Percentiles rank a stretch among this genome's conserved stretches.
Conservation (phyloP, 2,888 invertebrate genomes). For the Imbricaverruca yamaguchii region DNA sequence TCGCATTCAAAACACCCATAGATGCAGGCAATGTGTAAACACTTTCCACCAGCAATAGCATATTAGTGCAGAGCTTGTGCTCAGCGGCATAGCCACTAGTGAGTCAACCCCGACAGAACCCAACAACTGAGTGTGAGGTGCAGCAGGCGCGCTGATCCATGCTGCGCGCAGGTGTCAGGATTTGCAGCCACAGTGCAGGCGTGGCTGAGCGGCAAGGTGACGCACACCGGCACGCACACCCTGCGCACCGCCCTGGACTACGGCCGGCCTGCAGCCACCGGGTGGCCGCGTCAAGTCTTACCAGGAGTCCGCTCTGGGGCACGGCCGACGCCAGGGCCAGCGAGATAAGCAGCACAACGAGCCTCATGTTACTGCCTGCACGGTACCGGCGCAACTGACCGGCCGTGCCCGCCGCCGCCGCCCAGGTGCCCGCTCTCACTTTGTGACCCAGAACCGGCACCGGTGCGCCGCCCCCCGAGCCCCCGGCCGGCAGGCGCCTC, state of each 20-base stretch:
- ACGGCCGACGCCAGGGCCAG: not conserved
- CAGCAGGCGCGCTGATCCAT: too few species aligned
- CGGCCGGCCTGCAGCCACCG: not conserved
- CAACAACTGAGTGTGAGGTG: too few species aligned
- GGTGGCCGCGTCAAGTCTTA: not conserved
- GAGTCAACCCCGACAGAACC: too few species aligned
- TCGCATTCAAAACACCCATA: too few species aligned
- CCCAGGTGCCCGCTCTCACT: not conserved
- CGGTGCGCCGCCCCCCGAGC: not conserved
- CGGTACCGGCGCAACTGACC: not conserved
- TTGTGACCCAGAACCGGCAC: not conserved
- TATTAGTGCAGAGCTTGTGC: too few species aligned
- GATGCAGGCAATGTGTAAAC: too few species aligned
- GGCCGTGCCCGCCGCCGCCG: not conserved
- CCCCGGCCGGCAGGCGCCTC: not conserved
- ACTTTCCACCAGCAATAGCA: too few species aligned
- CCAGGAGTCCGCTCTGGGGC: slow-evolving; percentile 10
- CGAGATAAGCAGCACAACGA: not conserved
- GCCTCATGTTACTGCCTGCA: slow-evolving; percentile 8
- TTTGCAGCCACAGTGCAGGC: not conserved
- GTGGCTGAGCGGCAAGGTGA: not conserved
- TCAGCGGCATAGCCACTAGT: too few species aligned
- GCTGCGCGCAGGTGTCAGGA: too few species aligned
- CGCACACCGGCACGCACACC: not conserved
- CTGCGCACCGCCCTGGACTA: not conserved